Conservation (phyloP, 2,888 invertebrate genomes). For the Peribatodes rhomboidaria region DNA sequence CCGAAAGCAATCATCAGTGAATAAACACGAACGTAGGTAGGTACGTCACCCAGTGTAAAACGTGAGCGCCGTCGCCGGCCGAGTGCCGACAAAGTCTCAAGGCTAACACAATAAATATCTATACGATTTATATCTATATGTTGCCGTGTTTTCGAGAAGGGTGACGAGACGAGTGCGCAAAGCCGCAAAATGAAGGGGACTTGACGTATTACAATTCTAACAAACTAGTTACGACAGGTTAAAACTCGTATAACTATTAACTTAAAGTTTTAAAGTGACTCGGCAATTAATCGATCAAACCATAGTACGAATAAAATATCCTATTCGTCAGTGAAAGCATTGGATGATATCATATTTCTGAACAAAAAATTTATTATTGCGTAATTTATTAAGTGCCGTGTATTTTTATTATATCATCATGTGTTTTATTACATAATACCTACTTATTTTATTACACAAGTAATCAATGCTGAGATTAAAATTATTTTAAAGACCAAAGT, state of each 20-base stretch:
- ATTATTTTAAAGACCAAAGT: constrained; percentile 10
- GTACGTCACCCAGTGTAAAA: constrained; percentile 7
- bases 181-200: constrained; percentile 1
- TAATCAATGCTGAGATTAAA: constrained; percentile 10
- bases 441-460: constrained; percentile 17
- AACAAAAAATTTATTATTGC: constrained; percentile 8
- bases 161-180: not conserved
- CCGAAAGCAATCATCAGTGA: not conserved
- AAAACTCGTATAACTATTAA: not conserved
- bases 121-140: not conserved
- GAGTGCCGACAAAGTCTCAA: constrained; percentile 1
- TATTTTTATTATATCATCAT: not conserved
- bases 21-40: constrained; percentile 2
- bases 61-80: not conserved
- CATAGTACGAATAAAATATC: not conserved
- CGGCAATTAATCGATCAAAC: too few relatives aligned
- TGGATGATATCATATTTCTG: not conserved
- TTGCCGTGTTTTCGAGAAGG: constrained; percentile 11
- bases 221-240: constrained; percentile 37
- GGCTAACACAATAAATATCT: constrained; percentile 6
- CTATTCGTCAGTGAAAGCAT: not conserved
- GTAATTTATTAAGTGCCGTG: not conserved
- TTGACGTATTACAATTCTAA: not conserved
- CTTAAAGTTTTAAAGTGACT: too few relatives aligned
- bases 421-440: not conserved